Percentiles rank a stretch among this genome's conserved stretches.
These are phyloP conservation scores for Pachypsylla venusta DNA, from an alignment of 1,140 invertebrate genomes.

Conservation along the genomic window DNA sequence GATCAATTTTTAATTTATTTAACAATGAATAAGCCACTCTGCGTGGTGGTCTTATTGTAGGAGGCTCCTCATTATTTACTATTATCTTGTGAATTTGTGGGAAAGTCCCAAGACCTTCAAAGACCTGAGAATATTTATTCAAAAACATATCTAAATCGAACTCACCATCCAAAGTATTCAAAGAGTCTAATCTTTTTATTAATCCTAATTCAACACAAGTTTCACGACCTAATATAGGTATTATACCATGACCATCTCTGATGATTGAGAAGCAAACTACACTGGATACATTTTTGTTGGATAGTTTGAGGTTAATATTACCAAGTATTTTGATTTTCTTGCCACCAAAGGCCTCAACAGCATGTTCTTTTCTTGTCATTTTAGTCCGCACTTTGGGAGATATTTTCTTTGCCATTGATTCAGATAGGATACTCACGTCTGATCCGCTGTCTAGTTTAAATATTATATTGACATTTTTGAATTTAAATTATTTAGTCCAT, in stretches of 20 bases:
- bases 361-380: neutral
- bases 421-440: neutral
- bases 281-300: too few species aligned
- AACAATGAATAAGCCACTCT: constrained; percentile 20
- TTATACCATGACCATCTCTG: neutral
- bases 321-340: neutral
- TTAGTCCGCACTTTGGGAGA: neutral
- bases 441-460: neutral
- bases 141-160: neutral
- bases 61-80: constrained; percentile 17
- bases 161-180: neutral
- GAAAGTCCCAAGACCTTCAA: constrained; percentile 19
- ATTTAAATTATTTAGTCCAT: neutral
- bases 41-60: constrained; percentile 19
- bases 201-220: constrained; percentile 13
- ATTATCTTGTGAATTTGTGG: constrained; percentile 14
- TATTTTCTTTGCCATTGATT: neutral
- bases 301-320: neutral
- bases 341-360: neutral
- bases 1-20: constrained; percentile 19
- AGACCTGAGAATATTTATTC: constrained; percentile 17
- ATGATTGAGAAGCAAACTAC: too few species aligned
- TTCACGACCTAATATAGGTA: constrained; percentile 14
- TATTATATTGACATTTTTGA: neutral
- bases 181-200: constrained; percentile 3